Conservation (phyloP, 2,888 invertebrate genomes). For the Drosophila flavopinicola region DNA sequence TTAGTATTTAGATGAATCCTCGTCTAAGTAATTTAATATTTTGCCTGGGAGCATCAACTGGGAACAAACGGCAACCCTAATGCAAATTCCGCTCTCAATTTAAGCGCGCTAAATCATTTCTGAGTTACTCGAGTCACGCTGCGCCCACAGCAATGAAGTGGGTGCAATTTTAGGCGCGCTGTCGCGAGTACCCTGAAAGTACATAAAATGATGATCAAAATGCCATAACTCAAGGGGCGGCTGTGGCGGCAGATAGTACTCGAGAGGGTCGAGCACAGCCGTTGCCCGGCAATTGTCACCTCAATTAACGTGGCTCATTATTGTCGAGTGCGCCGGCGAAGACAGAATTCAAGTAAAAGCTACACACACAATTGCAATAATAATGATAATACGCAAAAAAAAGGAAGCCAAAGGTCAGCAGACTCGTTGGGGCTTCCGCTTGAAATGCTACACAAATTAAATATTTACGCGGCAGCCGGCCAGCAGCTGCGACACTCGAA, state of each 20-base stretch:
- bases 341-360: slow-evolving; percentile 14
- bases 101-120: slow-evolving; percentile 59
- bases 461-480: slow-evolving; percentile 70
- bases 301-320: slow-evolving; percentile 75
- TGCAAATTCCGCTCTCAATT: slow-evolving; percentile 46
- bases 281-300: slow-evolving; percentile 68
- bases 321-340: slow-evolving; percentile 51
- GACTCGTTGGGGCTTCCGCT: slow-evolving; percentile 54
- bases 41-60: slow-evolving; percentile 2
- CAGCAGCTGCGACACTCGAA: slow-evolving; percentile 46
- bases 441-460: slow-evolving; percentile 72
- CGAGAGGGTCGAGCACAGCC: slow-evolving; percentile 35
- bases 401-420: slow-evolving; percentile 61
- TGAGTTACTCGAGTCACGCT: slow-evolving; percentile 34
- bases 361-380: slow-evolving; percentile 31
- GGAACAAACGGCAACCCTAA: slow-evolving; percentile 11
- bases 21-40: slow-evolving; percentile 35
- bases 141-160: slow-evolving; percentile 24
- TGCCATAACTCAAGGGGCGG: slow-evolving; percentile 60
- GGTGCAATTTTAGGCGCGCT: slow-evolving; percentile 21
- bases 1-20: slow-evolving; percentile 22
- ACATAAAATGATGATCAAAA: slow-evolving; percentile 74
- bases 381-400: slow-evolving; percentile 29
- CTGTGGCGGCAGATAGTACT: slow-evolving; percentile 17
- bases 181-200: slow-evolving; percentile 34